A percentile compares a stretch with the other conserved stretches of the same genome.
These are phyloP conservation scores for Ammodytes marinus DNA, from an alignment of 2,113 vertebrate genomes.

Conservation along the genomic window DNA sequence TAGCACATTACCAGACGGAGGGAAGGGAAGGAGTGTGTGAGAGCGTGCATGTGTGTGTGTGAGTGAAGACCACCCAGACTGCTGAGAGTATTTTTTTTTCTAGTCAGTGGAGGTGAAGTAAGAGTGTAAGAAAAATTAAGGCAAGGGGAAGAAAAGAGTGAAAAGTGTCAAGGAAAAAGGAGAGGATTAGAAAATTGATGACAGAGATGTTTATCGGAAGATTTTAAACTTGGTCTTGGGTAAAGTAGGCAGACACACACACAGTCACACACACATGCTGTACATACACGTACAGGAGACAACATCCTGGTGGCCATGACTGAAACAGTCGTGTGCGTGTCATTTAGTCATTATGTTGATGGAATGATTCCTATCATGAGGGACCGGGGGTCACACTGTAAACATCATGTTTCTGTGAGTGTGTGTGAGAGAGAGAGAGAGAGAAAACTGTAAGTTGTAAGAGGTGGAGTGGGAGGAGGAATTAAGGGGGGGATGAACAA, in stretches of 20 bases:
- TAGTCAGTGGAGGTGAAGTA: conserved; percentile 63
- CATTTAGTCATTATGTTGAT: conserved; percentile 79
- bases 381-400: conserved; percentile 76
- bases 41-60: conserved; percentile 44
- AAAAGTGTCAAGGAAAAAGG: conserved; percentile 17
- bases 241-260: neutral
- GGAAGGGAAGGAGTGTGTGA: conserved; percentile 72
- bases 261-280: neutral
- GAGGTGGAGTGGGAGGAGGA: conserved; percentile 14
- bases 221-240: neutral
- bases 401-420: conserved; percentile 70
- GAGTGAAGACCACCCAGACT: conserved; percentile 84
- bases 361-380: conserved; percentile 79
- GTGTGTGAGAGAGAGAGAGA: neutral
- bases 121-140: conserved; percentile 56
- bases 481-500: conserved; percentile 7
- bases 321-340: conserved; percentile 77
- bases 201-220: neutral
- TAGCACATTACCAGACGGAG: conserved; percentile 82
- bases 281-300: conserved; percentile 28
- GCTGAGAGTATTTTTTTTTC: conserved; percentile 59
- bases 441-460: conserved; percentile 12
- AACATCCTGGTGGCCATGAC: conserved; percentile 66
- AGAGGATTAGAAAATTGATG: conserved; percentile 24
- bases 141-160: conserved; percentile 28